Conservation (phyloP, 1,140 invertebrate species). For the Philotrypesis tridentata region DNA sequence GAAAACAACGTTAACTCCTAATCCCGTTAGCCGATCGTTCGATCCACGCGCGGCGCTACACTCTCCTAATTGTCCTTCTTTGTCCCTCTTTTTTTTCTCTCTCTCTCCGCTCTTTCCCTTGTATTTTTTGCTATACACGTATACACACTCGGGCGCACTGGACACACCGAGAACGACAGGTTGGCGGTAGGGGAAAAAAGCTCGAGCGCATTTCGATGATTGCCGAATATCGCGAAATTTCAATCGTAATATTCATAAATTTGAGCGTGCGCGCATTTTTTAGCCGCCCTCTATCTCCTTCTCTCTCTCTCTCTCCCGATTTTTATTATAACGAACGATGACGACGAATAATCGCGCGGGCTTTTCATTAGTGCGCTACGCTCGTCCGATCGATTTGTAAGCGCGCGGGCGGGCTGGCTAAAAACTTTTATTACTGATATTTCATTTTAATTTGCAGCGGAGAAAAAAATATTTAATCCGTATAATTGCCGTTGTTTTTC, state of each 20-base stretch:
- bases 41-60: slow-evolving; percentile 60
- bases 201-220: not conserved
- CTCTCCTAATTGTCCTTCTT: slow-evolving; percentile 65
- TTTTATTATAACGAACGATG: slow-evolving; percentile 8
- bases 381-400: slow-evolving; percentile 6
- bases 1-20: slow-evolving; percentile 64
- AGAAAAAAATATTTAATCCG: slow-evolving; percentile 34
- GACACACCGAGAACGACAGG: no score
- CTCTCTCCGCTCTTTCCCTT: slow-evolving; percentile 9
- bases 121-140: not conserved
- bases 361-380: slow-evolving; percentile 20
- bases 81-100: not conserved
- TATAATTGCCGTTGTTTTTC: slow-evolving; percentile 5
- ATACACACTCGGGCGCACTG: no score
- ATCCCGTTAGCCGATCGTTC: slow-evolving; percentile 67
- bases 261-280: not conserved
- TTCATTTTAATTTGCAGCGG: slow-evolving; percentile 22
- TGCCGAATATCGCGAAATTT: slow-evolving; percentile 45
- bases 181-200: not conserved
- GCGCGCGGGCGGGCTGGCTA: not conserved
- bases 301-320: no score
- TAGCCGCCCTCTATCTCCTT: no score
- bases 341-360: slow-evolving; percentile 10
- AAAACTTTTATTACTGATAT: slow-evolving; percentile 32
- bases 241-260: slow-evolving; percentile 52